Conservation (phyloP, 2,113 vertebrate species). For the Thunnus maccoyii region DNA sequence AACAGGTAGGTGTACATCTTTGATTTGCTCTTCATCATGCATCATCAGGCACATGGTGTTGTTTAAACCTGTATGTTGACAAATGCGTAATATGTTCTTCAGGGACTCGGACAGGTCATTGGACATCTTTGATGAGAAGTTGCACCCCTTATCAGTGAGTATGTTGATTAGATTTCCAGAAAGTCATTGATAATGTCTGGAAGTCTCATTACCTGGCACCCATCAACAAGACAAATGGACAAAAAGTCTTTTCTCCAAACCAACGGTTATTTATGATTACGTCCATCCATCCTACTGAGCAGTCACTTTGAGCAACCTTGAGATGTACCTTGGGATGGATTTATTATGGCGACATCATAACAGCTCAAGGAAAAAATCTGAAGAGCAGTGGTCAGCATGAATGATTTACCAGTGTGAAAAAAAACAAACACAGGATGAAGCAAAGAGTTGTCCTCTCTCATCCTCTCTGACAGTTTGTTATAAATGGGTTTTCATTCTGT, state of each 20-base stretch:
- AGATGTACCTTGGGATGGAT: no score
- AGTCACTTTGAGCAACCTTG: not conserved
- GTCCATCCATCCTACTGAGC: not conserved
- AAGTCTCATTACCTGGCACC: no score
- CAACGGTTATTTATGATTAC: not conserved
- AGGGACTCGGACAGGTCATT: constrained; percentile 95
- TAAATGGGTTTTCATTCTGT: not conserved
- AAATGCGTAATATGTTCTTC: constrained; percentile 16
- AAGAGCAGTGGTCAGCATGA: no score
- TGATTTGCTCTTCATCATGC: not conserved
- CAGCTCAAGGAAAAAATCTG: no score
- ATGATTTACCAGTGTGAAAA: no score
- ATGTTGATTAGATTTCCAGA: not conserved
- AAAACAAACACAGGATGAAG: no score
- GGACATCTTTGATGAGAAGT: constrained; percentile 99
- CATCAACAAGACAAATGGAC: not conserved
- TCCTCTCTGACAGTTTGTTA: not conserved
- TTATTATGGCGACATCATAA: no score
- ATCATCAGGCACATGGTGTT: not conserved
- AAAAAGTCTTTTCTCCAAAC: not conserved
- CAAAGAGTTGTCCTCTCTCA: not conserved
- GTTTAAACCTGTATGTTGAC: not conserved
- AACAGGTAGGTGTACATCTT: constrained; percentile 90
- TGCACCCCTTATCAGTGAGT: constrained; percentile 97
- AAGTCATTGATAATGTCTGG: not conserved